Conservation (phyloP, 2,797 vertebrate genomes). For the Triplophysa yarkandensis region DNA sequence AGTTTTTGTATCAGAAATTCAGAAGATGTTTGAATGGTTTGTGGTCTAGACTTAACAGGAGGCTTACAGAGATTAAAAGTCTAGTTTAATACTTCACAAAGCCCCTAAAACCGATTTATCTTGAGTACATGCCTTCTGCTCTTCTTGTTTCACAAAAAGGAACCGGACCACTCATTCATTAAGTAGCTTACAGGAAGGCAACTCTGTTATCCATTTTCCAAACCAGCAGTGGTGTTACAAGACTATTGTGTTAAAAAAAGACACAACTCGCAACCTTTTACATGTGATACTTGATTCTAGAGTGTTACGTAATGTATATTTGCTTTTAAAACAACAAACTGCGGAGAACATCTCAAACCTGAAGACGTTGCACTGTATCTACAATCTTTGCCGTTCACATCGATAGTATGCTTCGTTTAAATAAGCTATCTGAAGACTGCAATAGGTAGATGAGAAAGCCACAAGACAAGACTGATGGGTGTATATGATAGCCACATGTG, state of each 20-base stretch:
- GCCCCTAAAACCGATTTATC: constrained; percentile 13
- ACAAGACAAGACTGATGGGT: neutral
- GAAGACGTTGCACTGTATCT: neutral
- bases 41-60: neutral
- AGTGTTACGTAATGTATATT: neutral
- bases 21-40: neutral
- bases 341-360: neutral
- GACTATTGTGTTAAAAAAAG: constrained; percentile 5
- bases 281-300: neutral
- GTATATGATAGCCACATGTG: neutral
- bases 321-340: neutral
- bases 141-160: neutral
- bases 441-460: neutral
- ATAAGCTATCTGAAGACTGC: neutral
- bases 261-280: neutral
- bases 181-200: constrained; percentile 8
- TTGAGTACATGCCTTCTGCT: constrained; percentile 4
- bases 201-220: neutral
- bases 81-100: constrained; percentile 8
- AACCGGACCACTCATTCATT: neutral
- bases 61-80: constrained; percentile 3
- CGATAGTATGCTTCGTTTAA: neutral
- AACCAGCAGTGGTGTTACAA: neutral
- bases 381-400: neutral
- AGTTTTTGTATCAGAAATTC: neutral